Conservation (phyloP, 2,888 invertebrate genomes). For the Drosophila tanythrix region DNA sequence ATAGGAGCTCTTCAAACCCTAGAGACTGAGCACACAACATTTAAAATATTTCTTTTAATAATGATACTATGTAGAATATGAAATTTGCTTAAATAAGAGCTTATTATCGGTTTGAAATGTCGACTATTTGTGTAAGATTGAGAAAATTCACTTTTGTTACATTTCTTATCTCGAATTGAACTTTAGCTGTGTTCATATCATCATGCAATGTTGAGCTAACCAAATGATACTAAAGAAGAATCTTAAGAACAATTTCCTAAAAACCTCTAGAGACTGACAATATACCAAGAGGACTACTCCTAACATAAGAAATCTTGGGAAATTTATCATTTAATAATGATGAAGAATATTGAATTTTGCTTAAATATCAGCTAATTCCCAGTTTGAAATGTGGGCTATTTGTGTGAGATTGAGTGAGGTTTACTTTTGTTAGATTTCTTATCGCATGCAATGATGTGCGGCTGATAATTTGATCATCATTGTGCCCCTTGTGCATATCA, state of each 20-base stretch:
- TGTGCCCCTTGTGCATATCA: slow-evolving; percentile 21
- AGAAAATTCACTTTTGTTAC: no score
- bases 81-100: not conserved
- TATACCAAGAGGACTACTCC: not conserved
- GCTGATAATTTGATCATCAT: slow-evolving; percentile 28
- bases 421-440: slow-evolving; percentile 1
- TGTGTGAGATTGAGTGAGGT: not conserved
- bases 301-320: not conserved
- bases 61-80: not conserved
- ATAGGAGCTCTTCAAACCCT: not conserved
- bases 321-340: not conserved
- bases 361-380: not conserved
- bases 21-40: not conserved
- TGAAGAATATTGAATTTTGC: not conserved
- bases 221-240: no score
- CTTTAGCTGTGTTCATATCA: no score
- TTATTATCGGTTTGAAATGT: not conserved
- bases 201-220: no score
- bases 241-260: not conserved
- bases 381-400: not conserved
- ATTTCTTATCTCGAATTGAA: no score
- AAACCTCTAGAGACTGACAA: rapidly evolving
- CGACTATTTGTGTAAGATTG: no score
- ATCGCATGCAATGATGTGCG: slow-evolving; percentile 7
- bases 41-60: rapidly evolving